Base-by-base conservation (phyloP, 2,113 vertebrate species). In the Pontoporia blainvillei region DNA sequence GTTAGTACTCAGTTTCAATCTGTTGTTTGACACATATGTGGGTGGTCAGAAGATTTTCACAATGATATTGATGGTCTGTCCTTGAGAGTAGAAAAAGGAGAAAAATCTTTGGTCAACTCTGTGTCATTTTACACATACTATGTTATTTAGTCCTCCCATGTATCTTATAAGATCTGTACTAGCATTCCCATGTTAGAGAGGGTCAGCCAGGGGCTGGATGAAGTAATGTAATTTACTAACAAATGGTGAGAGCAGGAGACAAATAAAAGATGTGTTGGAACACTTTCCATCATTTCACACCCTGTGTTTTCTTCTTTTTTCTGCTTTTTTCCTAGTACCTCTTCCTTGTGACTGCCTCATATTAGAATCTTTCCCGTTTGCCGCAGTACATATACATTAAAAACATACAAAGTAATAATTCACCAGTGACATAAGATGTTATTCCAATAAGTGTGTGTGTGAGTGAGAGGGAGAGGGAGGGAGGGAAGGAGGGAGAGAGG, bases 401-500 rank as follows among this genome's bases (percentile, higher is more conserved):
- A 88, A 87, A 31, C 23, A 36, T 20, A 61, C 64, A 6, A 34
- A 46, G 54, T 49, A 39, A 41, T 46, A 66, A 75, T 18, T 73
- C 59, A 36, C 11, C 36, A 69, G 6, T 69, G 41, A 59, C 8
- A 15, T 73, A 81, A 52, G n/a, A 52, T 64, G 44, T 5, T 44
- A 61, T n/a, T 72, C 10, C 39, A 82, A 0, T 72, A 34, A 39
- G 36, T 52, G 21, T 78, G 46, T 44, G 2, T 39, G 75, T 41
- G 71, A 23, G 34, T 17, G 49, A n/a, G 31, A 18, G 15, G 2
- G 17, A 0, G 4, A 25, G 8, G 1, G 62, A 27, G 4, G 2
- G 82, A n/a, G 2, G 0, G 6, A 10, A 10, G 0, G 3, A 23
- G 8, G 1, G 82, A 9, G 1, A 4, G 6, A 13, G 46, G 46